Conservation (phyloP, 2,888 invertebrate genomes). For the Neoitamus cyanurus region DNA sequence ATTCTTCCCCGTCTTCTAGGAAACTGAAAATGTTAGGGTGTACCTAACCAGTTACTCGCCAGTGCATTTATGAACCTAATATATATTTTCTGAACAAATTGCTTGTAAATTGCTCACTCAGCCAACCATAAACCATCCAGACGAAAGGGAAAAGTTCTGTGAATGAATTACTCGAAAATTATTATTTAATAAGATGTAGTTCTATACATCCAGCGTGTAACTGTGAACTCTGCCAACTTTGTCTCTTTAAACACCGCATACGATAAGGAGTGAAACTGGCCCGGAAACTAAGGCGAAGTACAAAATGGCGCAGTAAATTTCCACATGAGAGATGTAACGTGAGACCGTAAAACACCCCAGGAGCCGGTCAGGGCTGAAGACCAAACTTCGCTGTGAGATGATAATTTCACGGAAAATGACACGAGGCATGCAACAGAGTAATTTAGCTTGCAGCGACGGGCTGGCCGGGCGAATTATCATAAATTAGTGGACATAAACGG, state of each 20-base stretch:
- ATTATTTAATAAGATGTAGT: neutral
- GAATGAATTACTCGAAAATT: neutral
- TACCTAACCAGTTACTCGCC: too few species aligned
- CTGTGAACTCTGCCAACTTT: neutral
- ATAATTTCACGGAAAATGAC: neutral
- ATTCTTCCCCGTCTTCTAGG: too few species aligned
- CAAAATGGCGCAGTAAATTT: neutral
- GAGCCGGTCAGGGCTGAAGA: neutral
- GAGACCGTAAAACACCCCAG: neutral
- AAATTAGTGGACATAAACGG: neutral
- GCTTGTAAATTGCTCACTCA: too few species aligned
- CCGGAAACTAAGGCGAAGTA: neutral
- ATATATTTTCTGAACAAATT: too few species aligned
- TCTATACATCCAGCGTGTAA: neutral
- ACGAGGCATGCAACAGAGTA: neutral
- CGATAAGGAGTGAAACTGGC: neutral
- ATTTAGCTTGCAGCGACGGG: neutral
- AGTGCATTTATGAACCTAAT: too few species aligned
- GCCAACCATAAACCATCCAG: neutral
- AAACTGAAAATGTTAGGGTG: too few species aligned
- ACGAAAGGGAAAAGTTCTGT: too few species aligned
- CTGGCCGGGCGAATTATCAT: neutral
- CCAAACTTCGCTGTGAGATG: neutral
- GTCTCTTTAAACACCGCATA: neutral
- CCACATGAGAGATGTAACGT: neutral